phyloP scores from a whole-genome alignment of 2,797 vertebrate genomes.

The Menidia menidia region DNA sequence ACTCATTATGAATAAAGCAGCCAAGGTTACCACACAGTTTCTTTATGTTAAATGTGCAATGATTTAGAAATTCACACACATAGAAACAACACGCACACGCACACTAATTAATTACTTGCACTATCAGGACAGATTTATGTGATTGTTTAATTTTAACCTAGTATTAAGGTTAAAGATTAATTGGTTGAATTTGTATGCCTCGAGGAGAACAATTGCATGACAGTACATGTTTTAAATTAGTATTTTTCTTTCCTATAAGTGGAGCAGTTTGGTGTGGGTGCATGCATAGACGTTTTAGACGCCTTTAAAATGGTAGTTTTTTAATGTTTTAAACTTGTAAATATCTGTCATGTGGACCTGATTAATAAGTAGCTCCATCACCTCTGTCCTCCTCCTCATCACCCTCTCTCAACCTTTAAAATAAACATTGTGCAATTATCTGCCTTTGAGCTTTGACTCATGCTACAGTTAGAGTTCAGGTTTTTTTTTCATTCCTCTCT shows the following conservation, averaged over 20 bases:
- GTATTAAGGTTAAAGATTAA: too few relatives aligned
- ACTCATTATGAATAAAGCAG: background rate
- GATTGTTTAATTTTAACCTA: too few relatives aligned
- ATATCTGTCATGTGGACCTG: background rate
- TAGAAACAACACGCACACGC: too few relatives aligned
- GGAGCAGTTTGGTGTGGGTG: background rate
- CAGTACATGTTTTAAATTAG: background rate
- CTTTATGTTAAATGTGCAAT: too few relatives aligned
- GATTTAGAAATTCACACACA: too few relatives aligned
- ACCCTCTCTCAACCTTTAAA: constrained; percentile 1
- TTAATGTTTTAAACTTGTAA: background rate
- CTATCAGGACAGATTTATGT: too few relatives aligned
- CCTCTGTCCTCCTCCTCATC: background rate
- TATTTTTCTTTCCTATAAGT: background rate
- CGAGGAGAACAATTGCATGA: background rate
- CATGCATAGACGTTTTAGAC: background rate
- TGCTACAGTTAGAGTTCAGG: constrained; percentile 3
- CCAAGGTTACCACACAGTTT: background rate
- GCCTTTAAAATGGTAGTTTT: background rate
- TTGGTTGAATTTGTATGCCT: too few relatives aligned
- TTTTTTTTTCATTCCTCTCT: constrained; percentile 3
- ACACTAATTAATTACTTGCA: too few relatives aligned
- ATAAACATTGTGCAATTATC: constrained; percentile 11
- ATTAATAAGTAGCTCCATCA: background rate
- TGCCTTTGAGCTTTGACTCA: constrained; percentile 17